Conservation (phyloP, 2,888 invertebrate genomes). For the Aphodius sticticus region DNA sequence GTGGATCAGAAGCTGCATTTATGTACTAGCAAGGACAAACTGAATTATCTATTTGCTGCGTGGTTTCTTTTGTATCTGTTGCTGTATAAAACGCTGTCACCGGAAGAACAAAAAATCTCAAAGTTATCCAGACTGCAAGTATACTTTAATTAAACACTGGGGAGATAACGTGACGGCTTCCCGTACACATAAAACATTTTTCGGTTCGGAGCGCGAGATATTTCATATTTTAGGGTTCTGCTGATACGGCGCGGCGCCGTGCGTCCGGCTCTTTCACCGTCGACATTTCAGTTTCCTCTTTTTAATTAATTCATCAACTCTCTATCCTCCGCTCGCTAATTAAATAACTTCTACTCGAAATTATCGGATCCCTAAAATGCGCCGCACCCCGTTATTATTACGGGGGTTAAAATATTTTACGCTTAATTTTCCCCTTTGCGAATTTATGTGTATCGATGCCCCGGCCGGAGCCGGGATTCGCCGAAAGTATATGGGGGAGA, state of each 20-base stretch:
- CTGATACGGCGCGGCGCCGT: not conserved
- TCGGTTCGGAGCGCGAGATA: not conserved
- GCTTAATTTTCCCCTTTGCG: not conserved
- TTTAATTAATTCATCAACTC: conserved; percentile 4
- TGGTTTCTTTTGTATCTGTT: no score
- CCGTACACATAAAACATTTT: conserved; percentile 4
- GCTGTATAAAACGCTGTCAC: no score
- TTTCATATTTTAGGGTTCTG: not conserved
- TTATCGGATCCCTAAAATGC: not conserved
- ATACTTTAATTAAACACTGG: not conserved
- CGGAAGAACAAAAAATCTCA: no score
- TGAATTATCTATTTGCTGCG: no score
- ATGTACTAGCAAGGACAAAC: no score
- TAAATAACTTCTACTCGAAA: not conserved
- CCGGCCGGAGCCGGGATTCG: not conserved
- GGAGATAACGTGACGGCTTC: not conserved
- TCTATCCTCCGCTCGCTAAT: conserved; percentile 4
- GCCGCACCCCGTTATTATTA: conserved; percentile 4
- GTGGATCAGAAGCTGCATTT: no score
- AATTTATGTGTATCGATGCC: not conserved
- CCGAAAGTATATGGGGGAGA: not conserved
- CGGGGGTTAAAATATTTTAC: not conserved
- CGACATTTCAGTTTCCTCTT: conserved; percentile 4
- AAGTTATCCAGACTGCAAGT: not conserved
- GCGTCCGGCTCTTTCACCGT: not conserved